phyloP scores from a whole-genome alignment of 2,888 invertebrate genomes.

The Syritta pipiens region DNA sequence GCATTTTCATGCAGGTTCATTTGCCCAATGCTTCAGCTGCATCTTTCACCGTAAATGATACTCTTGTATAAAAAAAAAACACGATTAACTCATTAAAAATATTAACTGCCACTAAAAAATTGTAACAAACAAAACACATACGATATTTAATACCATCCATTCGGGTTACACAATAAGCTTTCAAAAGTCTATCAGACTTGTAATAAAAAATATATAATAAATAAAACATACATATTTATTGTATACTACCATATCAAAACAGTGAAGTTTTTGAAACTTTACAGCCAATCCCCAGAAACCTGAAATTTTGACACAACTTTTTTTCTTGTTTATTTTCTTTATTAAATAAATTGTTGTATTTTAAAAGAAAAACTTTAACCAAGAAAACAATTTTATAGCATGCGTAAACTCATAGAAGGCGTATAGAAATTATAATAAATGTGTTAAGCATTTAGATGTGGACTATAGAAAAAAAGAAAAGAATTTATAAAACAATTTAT shows the following conservation, averaged over 20 bases:
- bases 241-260: constrained; percentile 41
- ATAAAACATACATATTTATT: no score
- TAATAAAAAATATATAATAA: background rate
- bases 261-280: constrained; percentile 7
- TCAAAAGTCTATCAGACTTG: background rate
- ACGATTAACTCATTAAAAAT: no score
- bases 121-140: constrained; percentile 1
- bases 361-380: background rate
- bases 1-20: no score
- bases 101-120: constrained; percentile 37
- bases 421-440: background rate
- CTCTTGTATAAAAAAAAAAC: no score
- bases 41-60: no score
- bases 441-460: constrained; percentile 9
- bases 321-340: background rate
- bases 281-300: background rate
- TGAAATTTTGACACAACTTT: no score
- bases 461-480: constrained; percentile 18
- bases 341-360: background rate
- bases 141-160: constrained; percentile 8
- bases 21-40: no score
- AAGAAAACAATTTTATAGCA: constrained; percentile 15
- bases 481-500: constrained; percentile 51
- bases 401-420: background rate
- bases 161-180: background rate